phyloP scores from a whole-genome alignment of 2,888 invertebrate genomes.

The Micropterix aruncella region DNA sequence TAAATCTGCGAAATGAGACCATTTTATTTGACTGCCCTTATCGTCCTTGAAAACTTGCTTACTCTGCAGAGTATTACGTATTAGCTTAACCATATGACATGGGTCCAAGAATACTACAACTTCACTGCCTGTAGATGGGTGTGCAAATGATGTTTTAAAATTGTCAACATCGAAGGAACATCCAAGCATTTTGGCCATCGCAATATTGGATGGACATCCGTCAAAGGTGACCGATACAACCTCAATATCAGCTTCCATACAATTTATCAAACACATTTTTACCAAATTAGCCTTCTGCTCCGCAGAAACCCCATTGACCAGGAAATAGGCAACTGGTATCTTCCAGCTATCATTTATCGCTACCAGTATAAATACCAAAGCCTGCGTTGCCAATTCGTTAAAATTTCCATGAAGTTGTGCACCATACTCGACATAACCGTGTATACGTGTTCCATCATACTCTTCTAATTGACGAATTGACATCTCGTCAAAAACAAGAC shows the following conservation, averaged over 20 bases:
- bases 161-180: too few relatives aligned
- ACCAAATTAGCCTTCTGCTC: constrained; percentile 1
- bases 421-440: constrained; percentile 2
- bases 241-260: constrained; percentile 1
- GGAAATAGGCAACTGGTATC: constrained; percentile 4
- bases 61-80: constrained; percentile 13
- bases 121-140: too few relatives aligned
- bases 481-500: constrained; percentile 3
- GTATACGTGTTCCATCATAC: constrained; percentile 2
- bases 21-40: not conserved
- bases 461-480: too few relatives aligned
- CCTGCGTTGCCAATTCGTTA: too few relatives aligned
- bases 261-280: constrained; percentile 2
- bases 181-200: constrained; percentile 2
- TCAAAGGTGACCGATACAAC: constrained; percentile 2
- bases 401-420: not conserved
- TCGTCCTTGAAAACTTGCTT: too few relatives aligned
- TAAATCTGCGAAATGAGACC: constrained; percentile 3
- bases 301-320: constrained; percentile 2
- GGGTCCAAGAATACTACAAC: constrained; percentile 1
- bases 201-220: constrained; percentile 4
- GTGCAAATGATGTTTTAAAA: too few relatives aligned
- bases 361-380: constrained; percentile 2
- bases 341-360: constrained; percentile 4
- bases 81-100: constrained; percentile 5